phyloP scores from a whole-genome alignment of 2,113 vertebrate species.

The Neomonachus schauinslandi region DNA sequence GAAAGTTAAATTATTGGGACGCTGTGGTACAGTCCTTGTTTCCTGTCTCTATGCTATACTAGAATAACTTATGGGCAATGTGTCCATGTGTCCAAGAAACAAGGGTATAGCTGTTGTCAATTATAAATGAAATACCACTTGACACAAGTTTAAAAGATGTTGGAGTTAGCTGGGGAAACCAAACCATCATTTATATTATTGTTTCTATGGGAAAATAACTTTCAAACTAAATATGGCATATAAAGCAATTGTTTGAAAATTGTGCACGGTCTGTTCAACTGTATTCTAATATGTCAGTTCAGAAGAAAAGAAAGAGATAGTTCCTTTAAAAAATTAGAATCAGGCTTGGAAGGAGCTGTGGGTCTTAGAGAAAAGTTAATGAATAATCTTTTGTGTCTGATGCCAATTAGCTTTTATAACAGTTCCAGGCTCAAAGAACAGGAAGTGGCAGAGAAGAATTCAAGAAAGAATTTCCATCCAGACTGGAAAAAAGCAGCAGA shows the following conservation, averaged over 20 bases:
- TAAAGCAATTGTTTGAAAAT: constrained; percentile 62
- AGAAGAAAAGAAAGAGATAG: constrained; percentile 57
- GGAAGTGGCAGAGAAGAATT: constrained; percentile 63
- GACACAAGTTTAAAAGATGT: constrained; percentile 46
- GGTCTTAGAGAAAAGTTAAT: constrained; percentile 74
- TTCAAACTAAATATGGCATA: constrained; percentile 57
- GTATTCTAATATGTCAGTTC: constrained; percentile 61
- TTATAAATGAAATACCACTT: constrained; percentile 57
- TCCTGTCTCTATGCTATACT: constrained; percentile 18
- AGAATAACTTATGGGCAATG: constrained; percentile 41
- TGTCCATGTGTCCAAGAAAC: constrained; percentile 15
- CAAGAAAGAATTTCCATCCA: constrained; percentile 61
- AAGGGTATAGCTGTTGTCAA: not conserved
- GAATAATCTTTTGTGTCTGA: constrained; percentile 76
- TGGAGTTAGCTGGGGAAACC: constrained; percentile 31
- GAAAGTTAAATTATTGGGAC: constrained; percentile 25
- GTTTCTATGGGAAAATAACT: constrained; percentile 63
- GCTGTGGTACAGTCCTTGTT: not conserved
- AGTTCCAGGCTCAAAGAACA: constrained; percentile 69
- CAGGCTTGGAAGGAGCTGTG: constrained; percentile 53
- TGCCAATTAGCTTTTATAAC: constrained; percentile 74
- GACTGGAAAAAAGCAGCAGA: constrained; percentile 64
- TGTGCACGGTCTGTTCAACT: constrained; percentile 41
- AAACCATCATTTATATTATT: constrained; percentile 56
- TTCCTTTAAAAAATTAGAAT: constrained; percentile 66